A percentile compares a stretch with the other conserved stretches of the same genome.
Evolutionary conservation across 2,888 invertebrate genomes (phyloP).

Genomic region (Busseola fusca): DNA sequence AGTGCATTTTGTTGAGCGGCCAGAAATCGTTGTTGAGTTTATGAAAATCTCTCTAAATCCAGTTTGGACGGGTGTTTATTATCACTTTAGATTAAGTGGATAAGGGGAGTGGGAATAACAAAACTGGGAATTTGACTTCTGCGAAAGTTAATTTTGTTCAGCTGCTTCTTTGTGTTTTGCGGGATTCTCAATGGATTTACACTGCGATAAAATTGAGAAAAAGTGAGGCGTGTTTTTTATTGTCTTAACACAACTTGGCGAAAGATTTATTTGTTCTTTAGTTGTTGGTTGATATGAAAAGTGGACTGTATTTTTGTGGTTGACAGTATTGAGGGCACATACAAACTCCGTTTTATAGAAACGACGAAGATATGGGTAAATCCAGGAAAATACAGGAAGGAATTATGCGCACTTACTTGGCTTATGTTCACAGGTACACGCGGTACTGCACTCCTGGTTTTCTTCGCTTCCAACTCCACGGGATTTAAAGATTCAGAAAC

Average conservation of each 20-base stretch:
- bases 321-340: too few species aligned
- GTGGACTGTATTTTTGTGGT: too few species aligned
- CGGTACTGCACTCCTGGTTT: too few species aligned
- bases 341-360: too few species aligned
- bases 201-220: conserved; percentile 12
- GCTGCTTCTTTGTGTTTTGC: conserved; percentile 4
- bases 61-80: conserved; percentile 50
- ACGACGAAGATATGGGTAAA: too few species aligned
- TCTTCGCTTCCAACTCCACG: too few species aligned
- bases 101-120: conserved; percentile 29
- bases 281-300: too few species aligned
- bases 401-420: too few species aligned
- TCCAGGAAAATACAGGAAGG: too few species aligned
- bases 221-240: background rate
- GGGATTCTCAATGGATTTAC: conserved; percentile 9
- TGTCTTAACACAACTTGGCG: background rate
- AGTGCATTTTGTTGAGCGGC: conserved; percentile 33
- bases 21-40: conserved; percentile 39
- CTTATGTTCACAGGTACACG: too few species aligned
- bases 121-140: conserved; percentile 32
- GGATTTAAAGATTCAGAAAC: too few species aligned
- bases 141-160: conserved; percentile 27
- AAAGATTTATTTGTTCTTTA: background rate
- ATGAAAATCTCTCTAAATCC: conserved; percentile 49
- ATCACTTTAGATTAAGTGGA: conserved; percentile 50